Conservation (phyloP, 2,888 invertebrate species). For the Mayetiola destructor region DNA sequence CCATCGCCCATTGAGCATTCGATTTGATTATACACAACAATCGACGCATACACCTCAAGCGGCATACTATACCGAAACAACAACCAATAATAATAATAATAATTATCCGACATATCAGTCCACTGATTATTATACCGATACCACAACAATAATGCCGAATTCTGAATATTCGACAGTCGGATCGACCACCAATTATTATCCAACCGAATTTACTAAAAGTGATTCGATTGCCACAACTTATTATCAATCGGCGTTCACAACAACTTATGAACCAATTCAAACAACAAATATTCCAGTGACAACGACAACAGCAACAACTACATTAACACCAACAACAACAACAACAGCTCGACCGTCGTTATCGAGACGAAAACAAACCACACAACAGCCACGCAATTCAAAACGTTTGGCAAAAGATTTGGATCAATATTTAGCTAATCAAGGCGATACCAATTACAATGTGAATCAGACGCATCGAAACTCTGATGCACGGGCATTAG, state of each 20-base stretch:
- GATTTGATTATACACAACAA: neutral
- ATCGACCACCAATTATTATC: neutral
- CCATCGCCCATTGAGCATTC: constrained; percentile 3
- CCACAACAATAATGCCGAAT: neutral
- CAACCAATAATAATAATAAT: neutral
- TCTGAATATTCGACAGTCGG: neutral
- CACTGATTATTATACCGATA: neutral
- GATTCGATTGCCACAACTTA: constrained; percentile 20
- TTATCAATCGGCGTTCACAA: constrained; percentile 24
- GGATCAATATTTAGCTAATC: constrained; percentile 22
- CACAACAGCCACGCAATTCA: constrained; percentile 22
- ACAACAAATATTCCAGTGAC: constrained; percentile 29
- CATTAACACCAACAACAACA: constrained; percentile 23
- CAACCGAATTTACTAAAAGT: neutral
- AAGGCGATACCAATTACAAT: constrained; percentile 24
- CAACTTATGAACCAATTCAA: constrained; percentile 16
- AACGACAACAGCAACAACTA: constrained; percentile 33
- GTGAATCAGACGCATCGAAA: constrained; percentile 38
- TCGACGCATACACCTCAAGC: neutral
- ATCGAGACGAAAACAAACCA: constrained; percentile 22
- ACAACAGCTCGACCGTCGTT: constrained; percentile 19
- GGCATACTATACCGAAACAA: neutral
- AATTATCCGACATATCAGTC: neutral
- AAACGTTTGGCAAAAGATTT: constrained; percentile 19
- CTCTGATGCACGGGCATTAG: constrained; percentile 65